Evolutionary conservation across 2,113 vertebrate genomes (phyloP).

Genomic region (Syngnathus scovelli): DNA sequence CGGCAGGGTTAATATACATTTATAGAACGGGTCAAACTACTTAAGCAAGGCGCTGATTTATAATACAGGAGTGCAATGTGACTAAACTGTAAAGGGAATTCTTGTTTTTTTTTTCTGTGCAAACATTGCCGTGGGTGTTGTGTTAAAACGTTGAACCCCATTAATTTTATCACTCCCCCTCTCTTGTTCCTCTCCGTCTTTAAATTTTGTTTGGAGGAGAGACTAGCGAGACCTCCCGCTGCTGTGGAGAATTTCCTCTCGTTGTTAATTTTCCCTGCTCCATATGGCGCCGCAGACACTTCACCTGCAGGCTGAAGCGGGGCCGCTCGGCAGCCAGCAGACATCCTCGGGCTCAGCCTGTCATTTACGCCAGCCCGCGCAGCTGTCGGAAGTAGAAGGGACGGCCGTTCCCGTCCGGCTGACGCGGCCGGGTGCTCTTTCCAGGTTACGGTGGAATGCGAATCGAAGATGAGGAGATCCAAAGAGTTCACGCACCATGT

Average conservation of each 20-base stretch:
- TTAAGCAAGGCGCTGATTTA: conserved; percentile 81
- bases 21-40: conserved; percentile 76
- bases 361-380: conserved; percentile 93
- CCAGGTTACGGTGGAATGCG: conserved; percentile 18
- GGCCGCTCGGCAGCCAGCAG: conserved; percentile 88
- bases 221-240: conserved; percentile 87
- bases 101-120: conserved; percentile 74
- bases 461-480: conserved; percentile 19
- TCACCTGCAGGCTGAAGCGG: conserved; percentile 94
- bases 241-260: conserved; percentile 97
- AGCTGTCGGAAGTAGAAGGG: conserved; percentile 80
- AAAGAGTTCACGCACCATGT: conserved; percentile 32
- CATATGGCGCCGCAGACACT: conserved; percentile 99
- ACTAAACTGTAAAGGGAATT: conserved; percentile 81
- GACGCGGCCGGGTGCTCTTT: conserved; percentile 21
- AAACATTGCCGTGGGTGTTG: conserved; percentile 97
- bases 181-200: conserved; percentile 86
- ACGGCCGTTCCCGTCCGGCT: conserved; percentile 70
- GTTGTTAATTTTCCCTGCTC: conserved; percentile 99
- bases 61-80: conserved; percentile 80
- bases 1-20: conserved; percentile 74
- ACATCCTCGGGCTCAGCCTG: conserved; percentile 96
- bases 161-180: conserved; percentile 95
- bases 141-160: conserved; percentile 96
- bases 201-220: conserved; percentile 86